Evolutionary conservation across 2,888 invertebrate species (phyloP).

Genomic region (Lissocephala sabroskyi): DNA sequence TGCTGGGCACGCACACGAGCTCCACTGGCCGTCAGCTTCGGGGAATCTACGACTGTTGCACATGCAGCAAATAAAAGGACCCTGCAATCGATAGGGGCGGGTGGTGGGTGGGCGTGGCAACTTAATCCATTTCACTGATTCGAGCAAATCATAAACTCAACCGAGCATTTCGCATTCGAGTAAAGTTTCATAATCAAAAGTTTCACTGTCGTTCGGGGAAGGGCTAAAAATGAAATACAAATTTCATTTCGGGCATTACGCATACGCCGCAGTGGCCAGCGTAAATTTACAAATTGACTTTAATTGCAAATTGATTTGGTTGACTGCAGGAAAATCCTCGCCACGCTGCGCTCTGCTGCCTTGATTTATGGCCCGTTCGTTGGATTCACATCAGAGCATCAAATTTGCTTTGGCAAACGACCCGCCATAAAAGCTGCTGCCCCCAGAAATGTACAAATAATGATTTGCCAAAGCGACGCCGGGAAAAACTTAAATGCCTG

Average conservation of each 20-base stretch:
- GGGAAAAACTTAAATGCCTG: slow-evolving; percentile 54
- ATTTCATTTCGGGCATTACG: slow-evolving; percentile 14
- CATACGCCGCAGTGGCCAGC: slow-evolving; percentile 20
- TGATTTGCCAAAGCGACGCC: slow-evolving; percentile 23
- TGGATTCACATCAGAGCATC: slow-evolving; percentile 1
- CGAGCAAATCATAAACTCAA: no score
- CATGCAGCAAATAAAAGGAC: slow-evolving; percentile 16
- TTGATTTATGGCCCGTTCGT: slow-evolving; percentile 36
- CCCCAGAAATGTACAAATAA: slow-evolving; percentile 42
- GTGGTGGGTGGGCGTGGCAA: no score
- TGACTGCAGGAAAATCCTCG: background rate
- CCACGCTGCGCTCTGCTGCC: slow-evolving; percentile 8
- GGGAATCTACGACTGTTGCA: slow-evolving; percentile 26
- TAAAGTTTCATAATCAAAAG: no score
- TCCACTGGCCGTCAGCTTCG: no score
- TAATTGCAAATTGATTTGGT: slow-evolving; percentile 33
- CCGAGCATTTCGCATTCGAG: no score
- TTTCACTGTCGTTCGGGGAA: no score
- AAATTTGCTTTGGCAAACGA: slow-evolving; percentile 49
- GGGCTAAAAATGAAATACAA: no score
- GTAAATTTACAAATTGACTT: slow-evolving; percentile 41
- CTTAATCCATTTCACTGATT: no score
- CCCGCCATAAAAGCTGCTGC: background rate
- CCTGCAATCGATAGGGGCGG: no score
- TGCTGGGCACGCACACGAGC: slow-evolving; percentile 20